Conservation (phyloP, 53 echinoderm and acorn worm genomes). For the Mesocentrotus franciscanus region DNA sequence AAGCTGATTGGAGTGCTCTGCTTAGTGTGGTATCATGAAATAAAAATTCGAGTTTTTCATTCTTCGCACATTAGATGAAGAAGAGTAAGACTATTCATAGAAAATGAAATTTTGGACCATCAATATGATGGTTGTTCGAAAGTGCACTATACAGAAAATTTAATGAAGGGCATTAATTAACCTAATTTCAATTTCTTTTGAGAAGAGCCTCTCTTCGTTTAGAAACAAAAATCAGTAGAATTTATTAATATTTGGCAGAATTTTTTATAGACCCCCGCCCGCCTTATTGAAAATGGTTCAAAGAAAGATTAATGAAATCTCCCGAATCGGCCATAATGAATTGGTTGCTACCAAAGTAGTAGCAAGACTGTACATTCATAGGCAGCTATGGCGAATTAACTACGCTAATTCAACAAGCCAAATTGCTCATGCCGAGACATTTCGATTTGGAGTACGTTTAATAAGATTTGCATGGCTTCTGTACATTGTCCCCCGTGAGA, state of each 20-base stretch:
- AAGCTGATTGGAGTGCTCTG: background rate
- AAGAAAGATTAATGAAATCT: background rate
- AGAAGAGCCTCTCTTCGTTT: too few relatives aligned
- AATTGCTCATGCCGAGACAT: slow-evolving; percentile 22
- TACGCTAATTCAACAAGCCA: slow-evolving; percentile 7
- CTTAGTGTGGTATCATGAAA: background rate
- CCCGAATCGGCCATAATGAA: background rate
- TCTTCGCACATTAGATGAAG: background rate
- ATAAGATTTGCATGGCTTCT: slow-evolving; percentile 12
- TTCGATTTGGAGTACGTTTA: background rate
- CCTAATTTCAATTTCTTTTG: too few relatives aligned
- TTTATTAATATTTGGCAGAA: too few relatives aligned
- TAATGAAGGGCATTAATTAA: background rate
- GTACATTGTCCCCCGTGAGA: slow-evolving; percentile 13
- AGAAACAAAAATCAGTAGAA: too few relatives aligned
- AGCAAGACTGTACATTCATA: background rate
- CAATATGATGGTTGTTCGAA: background rate
- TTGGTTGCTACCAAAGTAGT: background rate
- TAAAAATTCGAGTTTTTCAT: background rate
- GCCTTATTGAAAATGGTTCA: background rate
- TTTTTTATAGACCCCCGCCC: background rate
- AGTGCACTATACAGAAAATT: background rate
- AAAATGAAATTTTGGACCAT: too few relatives aligned
- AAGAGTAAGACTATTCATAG: background rate
- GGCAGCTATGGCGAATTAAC: background rate